Percentiles rank a stretch among this genome's conserved stretches.
These are phyloP conservation scores for Acrobasis consociella DNA, from an alignment of 2,888 invertebrate genomes.

Conservation along the genomic window DNA sequence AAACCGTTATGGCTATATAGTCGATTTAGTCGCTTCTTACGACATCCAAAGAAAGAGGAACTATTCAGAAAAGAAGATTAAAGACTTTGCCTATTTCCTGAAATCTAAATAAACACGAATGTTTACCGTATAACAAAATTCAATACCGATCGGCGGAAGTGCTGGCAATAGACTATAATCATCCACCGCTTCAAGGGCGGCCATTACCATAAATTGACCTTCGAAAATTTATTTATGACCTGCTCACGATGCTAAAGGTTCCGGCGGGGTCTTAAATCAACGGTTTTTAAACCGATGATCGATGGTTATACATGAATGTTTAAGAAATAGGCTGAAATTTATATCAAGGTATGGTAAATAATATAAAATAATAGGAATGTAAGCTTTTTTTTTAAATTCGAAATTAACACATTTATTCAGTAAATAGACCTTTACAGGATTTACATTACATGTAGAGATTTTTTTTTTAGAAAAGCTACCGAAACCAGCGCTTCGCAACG, in stretches of 20 bases:
- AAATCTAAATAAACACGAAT: conserved; percentile 1
- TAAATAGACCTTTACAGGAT: too few relatives aligned
- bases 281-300: background rate
- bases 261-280: background rate
- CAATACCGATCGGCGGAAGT: conserved; percentile 17
- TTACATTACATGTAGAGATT: too few relatives aligned
- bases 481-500: too few relatives aligned
- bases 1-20: too few relatives aligned
- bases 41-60: too few relatives aligned
- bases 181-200: conserved; percentile 16
- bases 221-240: conserved; percentile 22
- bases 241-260: conserved; percentile 8
- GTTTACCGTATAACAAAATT: conserved; percentile 4
- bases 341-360: background rate
- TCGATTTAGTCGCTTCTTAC: too few relatives aligned
- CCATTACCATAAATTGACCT: conserved; percentile 16
- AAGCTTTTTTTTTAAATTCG: too few relatives aligned
- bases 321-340: background rate
- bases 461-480: too few relatives aligned
- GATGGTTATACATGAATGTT: background rate
- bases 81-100: background rate
- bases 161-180: conserved; percentile 16
- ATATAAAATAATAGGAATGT: background rate
- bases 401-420: too few relatives aligned
- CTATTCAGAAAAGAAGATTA: too few relatives aligned